These are phyloP conservation scores for Phataginus tetradactyla DNA, from an alignment of 2,797 vertebrate genomes.

Conservation along the genomic window DNA sequence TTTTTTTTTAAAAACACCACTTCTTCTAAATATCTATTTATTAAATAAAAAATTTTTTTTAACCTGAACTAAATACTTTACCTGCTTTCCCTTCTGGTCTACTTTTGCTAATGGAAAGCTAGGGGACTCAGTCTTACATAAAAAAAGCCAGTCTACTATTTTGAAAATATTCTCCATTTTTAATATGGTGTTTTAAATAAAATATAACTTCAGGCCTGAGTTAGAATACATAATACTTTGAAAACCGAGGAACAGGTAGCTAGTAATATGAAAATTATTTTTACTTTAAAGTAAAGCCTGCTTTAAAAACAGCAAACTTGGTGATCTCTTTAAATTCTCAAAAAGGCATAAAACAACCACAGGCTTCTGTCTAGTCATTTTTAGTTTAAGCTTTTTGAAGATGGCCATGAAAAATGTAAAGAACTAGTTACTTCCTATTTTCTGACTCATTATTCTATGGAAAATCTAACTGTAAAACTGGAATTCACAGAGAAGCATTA, in stretches of 20 bases:
- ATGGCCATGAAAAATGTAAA: neutral
- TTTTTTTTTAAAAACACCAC: neutral
- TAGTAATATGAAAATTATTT: neutral
- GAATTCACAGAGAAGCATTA: constrained; percentile 49
- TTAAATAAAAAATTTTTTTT: neutral
- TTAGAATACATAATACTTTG: constrained; percentile 6
- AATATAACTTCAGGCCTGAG: neutral
- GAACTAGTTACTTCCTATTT: constrained; percentile 27
- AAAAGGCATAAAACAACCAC: neutral
- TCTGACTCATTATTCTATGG: constrained; percentile 64
- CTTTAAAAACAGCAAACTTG: constrained; percentile 21
- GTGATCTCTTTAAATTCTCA: neutral
- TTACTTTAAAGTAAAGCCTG: neutral
- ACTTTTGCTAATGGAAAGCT: neutral
- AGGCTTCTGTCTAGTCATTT: neutral
- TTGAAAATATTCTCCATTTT: constrained; percentile 27
- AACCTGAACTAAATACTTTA: neutral
- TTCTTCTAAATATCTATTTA: constrained; percentile 14
- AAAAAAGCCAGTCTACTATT: neutral
- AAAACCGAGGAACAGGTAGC: neutral
- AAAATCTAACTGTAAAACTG: constrained; percentile 57
- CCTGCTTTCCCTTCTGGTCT: neutral
- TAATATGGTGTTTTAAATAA: neutral
- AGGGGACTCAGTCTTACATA: neutral
- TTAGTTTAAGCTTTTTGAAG: constrained; percentile 27